phyloP scores from a whole-genome alignment of 2,113 vertebrate genomes.

The Trematocara zebra region DNA sequence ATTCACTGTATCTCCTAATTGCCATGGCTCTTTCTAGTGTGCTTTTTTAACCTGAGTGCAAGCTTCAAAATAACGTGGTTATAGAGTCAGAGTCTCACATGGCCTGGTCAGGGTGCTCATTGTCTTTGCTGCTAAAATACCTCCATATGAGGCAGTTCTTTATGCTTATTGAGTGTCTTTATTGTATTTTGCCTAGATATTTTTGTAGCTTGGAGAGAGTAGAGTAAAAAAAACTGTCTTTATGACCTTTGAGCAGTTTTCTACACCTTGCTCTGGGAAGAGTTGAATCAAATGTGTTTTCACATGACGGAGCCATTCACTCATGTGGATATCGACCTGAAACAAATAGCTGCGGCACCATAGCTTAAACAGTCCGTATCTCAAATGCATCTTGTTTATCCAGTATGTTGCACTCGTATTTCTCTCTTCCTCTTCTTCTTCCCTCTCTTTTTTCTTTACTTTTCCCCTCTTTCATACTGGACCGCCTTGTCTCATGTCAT shows the following conservation, averaged over 20 bases:
- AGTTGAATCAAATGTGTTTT: background rate
- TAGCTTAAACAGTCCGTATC: background rate
- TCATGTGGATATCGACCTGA: background rate
- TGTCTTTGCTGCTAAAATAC: background rate
- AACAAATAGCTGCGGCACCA: background rate
- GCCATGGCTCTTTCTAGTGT: background rate
- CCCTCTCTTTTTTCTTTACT: background rate
- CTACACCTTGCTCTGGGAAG: background rate
- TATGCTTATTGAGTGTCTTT: background rate
- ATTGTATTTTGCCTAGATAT: background rate
- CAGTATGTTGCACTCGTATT: background rate
- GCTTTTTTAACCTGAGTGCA: background rate
- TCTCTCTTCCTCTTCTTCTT: background rate
- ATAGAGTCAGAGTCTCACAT: background rate
- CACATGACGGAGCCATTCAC: background rate
- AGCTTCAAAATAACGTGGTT: background rate
- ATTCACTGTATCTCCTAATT: background rate
- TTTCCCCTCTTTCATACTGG: background rate
- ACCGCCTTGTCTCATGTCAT: background rate
- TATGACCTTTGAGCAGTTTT: conserved; percentile 5
- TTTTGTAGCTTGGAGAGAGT: background rate
- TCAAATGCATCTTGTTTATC: background rate
- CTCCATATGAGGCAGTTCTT: background rate
- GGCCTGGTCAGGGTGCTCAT: background rate
- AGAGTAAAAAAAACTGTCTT: background rate